Conservation (phyloP, 2,888 invertebrate genomes). For the Eilema caniola region DNA sequence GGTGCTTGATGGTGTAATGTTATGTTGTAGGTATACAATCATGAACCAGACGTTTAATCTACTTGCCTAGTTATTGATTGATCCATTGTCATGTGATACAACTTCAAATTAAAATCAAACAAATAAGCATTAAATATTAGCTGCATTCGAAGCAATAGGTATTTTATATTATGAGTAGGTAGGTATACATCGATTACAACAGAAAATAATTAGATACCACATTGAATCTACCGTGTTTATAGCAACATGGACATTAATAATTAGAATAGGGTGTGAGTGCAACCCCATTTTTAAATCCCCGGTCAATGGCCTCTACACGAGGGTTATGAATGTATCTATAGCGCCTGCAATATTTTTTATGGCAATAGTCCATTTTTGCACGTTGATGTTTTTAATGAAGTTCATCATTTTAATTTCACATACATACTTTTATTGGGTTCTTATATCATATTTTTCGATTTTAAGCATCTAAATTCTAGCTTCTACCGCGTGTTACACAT, state of each 20-base stretch:
- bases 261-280: slow-evolving; percentile 56
- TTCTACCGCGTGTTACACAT: slow-evolving; percentile 3
- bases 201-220: slow-evolving; percentile 35
- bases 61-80: background rate
- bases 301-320: slow-evolving; percentile 53
- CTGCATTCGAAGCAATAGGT: background rate
- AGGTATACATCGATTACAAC: slow-evolving; percentile 1
- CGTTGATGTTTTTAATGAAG: background rate
- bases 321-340: slow-evolving; percentile 26
- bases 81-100: background rate
- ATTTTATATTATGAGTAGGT: too few relatives aligned
- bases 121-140: background rate
- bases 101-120: background rate
- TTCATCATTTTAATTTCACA: background rate
- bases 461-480: background rate
- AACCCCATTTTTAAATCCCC: slow-evolving; percentile 53
- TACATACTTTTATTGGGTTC: background rate
- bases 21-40: background rate
- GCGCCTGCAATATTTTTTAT: slow-evolving; percentile 41
- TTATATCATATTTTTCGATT: background rate
- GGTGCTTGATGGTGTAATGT: background rate
- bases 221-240: slow-evolving; percentile 43
- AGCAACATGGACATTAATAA: slow-evolving; percentile 47
- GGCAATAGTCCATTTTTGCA: slow-evolving; percentile 27
- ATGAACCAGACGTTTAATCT: background rate